Evolutionary conservation across 2,888 invertebrate genomes (phyloP).

Genomic region (Cyrtodaria siliqua): DNA sequence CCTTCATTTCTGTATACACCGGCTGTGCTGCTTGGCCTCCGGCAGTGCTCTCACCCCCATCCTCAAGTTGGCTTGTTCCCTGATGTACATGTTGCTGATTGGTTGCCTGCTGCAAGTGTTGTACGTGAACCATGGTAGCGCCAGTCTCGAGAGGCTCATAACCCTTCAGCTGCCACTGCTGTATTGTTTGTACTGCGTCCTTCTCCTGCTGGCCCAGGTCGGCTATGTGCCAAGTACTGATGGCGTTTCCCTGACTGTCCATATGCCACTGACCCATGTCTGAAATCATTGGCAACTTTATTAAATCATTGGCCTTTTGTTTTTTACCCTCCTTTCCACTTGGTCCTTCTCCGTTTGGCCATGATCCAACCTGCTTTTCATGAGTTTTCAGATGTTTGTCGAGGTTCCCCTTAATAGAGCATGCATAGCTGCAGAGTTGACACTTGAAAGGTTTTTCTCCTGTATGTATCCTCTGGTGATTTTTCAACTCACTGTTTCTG

Average conservation of each 20-base stretch:
- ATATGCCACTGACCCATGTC: not conserved
- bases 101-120: not conserved
- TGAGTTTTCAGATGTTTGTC: constrained; percentile 58
- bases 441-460: constrained; percentile 59
- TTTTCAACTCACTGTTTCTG: constrained; percentile 57
- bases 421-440: constrained; percentile 42
- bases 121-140: constrained; percentile 1
- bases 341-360: not conserved
- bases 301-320: not conserved
- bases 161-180: constrained; percentile 44
- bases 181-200: constrained; percentile 43
- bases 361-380: constrained; percentile 25
- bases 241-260: not conserved
- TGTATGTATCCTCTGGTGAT: constrained; percentile 57
- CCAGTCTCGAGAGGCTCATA: constrained; percentile 20
- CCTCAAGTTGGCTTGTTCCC: not conserved
- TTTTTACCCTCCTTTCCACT: not conserved
- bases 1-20: constrained; percentile 28
- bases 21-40: not conserved
- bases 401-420: constrained; percentile 55
- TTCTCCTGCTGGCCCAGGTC: constrained; percentile 38
- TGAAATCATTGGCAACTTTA: not conserved
- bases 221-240: constrained; percentile 17
- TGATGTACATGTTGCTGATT: not conserved
- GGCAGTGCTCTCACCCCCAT: not conserved